Evolutionary conservation across 2,113 vertebrate species (phyloP).

Genomic region (Choloepus hoffmanni): DNA sequence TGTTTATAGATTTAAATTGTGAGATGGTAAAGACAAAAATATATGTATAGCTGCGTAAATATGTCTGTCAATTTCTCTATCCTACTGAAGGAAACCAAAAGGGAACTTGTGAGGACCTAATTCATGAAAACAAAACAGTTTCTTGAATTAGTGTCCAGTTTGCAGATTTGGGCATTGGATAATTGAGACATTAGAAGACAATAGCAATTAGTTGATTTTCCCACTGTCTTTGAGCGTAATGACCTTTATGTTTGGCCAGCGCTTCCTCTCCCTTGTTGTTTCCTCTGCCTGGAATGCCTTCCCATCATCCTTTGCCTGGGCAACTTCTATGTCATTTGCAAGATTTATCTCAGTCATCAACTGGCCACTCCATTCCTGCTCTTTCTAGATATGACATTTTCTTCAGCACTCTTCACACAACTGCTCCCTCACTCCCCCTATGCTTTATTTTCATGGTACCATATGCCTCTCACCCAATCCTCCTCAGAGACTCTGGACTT

Average conservation of each 20-base stretch:
- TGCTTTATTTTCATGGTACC: neutral
- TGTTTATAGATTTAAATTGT: neutral
- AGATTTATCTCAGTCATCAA: neutral
- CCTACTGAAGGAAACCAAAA: neutral
- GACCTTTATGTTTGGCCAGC: neutral
- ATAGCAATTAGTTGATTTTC: neutral
- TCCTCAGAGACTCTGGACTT: neutral
- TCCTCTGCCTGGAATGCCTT: neutral
- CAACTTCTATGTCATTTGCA: neutral
- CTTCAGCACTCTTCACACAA: neutral
- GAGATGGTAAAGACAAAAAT: constrained; percentile 1
- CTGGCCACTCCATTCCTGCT: neutral
- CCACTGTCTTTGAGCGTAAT: neutral
- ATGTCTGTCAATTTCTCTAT: neutral
- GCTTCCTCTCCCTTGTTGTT: neutral
- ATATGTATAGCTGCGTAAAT: neutral
- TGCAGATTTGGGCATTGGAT: constrained; percentile 1
- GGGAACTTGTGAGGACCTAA: neutral
- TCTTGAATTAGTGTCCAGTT: neutral
- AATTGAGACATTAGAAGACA: neutral
- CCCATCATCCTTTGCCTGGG: neutral
- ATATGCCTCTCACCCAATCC: neutral
- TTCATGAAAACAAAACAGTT: neutral
- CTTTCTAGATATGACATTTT: neutral
- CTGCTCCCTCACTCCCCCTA: too few species aligned